A percentile compares a stretch with the other conserved stretches of the same genome.
Evolutionary conservation across 2,113 vertebrate species (phyloP).

Genomic region (Regulus satrapa): DNA sequence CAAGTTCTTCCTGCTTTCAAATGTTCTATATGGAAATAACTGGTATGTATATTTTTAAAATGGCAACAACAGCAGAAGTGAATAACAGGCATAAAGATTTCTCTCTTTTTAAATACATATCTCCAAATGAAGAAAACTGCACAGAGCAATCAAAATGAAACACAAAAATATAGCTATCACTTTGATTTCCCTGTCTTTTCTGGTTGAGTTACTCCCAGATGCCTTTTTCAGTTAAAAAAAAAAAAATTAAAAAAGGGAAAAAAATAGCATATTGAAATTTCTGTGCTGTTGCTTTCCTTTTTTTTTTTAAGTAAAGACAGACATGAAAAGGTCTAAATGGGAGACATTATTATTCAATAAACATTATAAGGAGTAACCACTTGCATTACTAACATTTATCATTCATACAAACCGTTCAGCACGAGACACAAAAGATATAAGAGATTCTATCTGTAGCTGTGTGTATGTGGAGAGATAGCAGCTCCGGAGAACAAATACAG

Average conservation of each 20-base stretch:
- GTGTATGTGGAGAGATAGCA: background rate
- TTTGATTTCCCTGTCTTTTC: slow-evolving; percentile 29
- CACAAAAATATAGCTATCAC: background rate
- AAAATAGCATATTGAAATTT: background rate
- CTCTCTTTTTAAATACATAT: background rate
- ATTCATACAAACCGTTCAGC: background rate
- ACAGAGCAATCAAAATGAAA: background rate
- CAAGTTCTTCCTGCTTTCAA: background rate
- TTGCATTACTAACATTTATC: slow-evolving; percentile 28
- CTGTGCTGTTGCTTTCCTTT: background rate
- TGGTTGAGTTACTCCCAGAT: background rate
- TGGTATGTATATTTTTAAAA: background rate
- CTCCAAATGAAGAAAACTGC: slow-evolving; percentile 1
- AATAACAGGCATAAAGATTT: background rate
- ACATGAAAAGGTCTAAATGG: background rate
- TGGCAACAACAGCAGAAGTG: background rate
- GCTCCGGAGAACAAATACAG: background rate
- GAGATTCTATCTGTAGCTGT: background rate
- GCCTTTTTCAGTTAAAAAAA: background rate
- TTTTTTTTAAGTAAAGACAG: background rate
- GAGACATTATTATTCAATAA: slow-evolving; percentile 2
- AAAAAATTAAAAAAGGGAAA: background rate
- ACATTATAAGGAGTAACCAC: background rate
- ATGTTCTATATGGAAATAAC: background rate
- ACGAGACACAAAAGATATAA: background rate